A percentile compares a stretch with the other conserved stretches of the same genome.
Conservation (phyloP, 2,888 invertebrate species). For the Oeneis ivallda region DNA sequence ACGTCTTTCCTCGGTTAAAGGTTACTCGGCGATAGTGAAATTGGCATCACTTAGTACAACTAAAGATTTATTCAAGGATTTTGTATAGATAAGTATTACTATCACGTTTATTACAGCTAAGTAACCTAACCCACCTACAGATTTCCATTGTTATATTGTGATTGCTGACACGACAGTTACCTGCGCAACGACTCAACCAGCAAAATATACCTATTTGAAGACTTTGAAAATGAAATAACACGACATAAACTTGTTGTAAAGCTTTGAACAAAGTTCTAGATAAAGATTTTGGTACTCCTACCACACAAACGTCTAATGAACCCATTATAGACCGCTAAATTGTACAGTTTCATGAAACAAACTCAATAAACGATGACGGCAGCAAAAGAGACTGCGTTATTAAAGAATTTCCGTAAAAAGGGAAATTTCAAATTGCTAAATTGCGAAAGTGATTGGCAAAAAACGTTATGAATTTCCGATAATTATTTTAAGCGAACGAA, state of each 20-base stretch:
- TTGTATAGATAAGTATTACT: no score
- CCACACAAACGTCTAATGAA: slow-evolving; percentile 1
- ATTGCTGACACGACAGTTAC: neutral
- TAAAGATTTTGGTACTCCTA: neutral
- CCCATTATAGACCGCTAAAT: neutral
- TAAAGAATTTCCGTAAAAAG: slow-evolving; percentile 9
- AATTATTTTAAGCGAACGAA: slow-evolving; percentile 22
- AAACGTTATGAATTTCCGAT: slow-evolving; percentile 25
- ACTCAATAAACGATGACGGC: neutral
- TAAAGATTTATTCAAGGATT: no score
- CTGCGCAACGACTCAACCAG: neutral
- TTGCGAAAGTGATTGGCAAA: slow-evolving; percentile 25
- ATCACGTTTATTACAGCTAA: no score
- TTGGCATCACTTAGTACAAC: no score
- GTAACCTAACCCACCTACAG: no score
- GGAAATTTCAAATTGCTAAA: slow-evolving; percentile 20
- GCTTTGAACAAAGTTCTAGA: neutral
- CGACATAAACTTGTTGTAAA: neutral
- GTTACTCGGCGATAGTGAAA: no score
- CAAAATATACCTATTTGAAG: neutral
- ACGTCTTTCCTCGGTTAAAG: no score
- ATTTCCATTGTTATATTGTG: neutral
- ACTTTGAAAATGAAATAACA: neutral
- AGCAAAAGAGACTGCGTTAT: slow-evolving; percentile 3
- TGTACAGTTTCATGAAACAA: slow-evolving; percentile 1